Evolutionary conservation across 2,797 vertebrate species (phyloP).

Genomic region (Melanotaenia trifasciata): DNA sequence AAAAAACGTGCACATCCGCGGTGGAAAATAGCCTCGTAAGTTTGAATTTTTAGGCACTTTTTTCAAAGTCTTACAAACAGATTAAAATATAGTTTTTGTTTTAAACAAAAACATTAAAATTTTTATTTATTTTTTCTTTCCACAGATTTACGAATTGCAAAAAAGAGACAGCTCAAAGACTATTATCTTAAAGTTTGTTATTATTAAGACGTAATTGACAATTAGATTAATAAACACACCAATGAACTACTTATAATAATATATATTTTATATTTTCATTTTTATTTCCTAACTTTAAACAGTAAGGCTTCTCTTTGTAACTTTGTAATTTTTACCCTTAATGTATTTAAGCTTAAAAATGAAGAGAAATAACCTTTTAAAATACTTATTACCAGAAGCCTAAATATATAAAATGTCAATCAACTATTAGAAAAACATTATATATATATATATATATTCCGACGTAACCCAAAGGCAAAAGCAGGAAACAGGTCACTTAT

Average conservation of each 20-base stretch:
- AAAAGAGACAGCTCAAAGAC: neutral
- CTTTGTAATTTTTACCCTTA: no score
- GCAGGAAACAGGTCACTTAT: slow-evolving; percentile 20
- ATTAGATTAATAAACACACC: neutral
- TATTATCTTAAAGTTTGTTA: neutral
- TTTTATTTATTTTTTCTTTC: neutral
- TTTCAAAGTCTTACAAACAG: neutral
- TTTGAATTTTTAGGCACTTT: neutral
- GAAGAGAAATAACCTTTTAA: no score
- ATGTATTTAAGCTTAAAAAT: no score
- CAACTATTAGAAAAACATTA: neutral
- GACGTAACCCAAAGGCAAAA: slow-evolving; percentile 2
- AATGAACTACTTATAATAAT: no score
- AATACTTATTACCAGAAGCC: no score
- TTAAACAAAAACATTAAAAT: no score
- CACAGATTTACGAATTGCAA: neutral
- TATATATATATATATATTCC: neutral
- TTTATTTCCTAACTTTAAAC: no score
- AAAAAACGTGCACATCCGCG: slow-evolving; percentile 64
- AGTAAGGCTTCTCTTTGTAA: no score
- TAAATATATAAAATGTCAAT: neutral
- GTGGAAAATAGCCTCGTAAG: slow-evolving; percentile 48
- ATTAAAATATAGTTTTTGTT: no score
- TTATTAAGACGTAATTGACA: neutral
- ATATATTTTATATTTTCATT: no score